Percentiles rank a stretch among this genome's conserved stretches.
These are phyloP conservation scores for Euwallacea similis DNA, from an alignment of 1,140 invertebrate species.

Conservation along the genomic window DNA sequence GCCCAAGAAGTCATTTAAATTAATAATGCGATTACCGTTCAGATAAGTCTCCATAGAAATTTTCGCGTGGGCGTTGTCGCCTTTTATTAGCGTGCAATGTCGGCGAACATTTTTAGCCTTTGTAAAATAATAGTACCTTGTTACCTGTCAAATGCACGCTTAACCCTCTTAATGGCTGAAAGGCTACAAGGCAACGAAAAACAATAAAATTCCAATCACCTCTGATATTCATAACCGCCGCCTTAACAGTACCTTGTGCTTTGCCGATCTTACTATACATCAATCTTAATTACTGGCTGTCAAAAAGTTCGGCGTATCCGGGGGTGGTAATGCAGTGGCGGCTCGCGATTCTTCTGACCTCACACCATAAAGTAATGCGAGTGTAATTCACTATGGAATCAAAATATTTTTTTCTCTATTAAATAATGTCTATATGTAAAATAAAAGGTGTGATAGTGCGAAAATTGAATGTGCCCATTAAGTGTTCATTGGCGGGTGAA, in stretches of 20 bases:
- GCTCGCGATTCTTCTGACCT: background rate
- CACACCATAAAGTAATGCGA: background rate
- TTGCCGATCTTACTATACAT: constrained; percentile 34
- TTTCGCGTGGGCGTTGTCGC: constrained; percentile 1
- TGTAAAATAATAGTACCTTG: background rate
- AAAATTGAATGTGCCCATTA: too few relatives aligned
- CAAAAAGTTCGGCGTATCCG: constrained; percentile 16
- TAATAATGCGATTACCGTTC: constrained; percentile 19
- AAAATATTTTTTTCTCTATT: constrained; percentile 1
- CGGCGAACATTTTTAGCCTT: background rate
- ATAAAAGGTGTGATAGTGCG: too few relatives aligned
- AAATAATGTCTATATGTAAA: background rate
- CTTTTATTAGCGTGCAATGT: background rate
- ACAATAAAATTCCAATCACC: constrained; percentile 38
- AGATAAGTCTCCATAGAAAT: background rate
- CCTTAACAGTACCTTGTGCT: constrained; percentile 5
- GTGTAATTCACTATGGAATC: background rate
- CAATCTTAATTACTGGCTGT: constrained; percentile 38
- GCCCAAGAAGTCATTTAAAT: constrained; percentile 20
- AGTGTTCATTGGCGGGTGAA: too few relatives aligned
- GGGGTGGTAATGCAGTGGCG: constrained; percentile 1
- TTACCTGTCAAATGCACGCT: constrained; percentile 23
- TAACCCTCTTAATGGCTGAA: constrained; percentile 10
- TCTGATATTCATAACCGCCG: constrained; percentile 35
- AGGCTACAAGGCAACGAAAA: constrained; percentile 23